Percentiles rank a stretch among this genome's conserved stretches.
These are phyloP conservation scores for Momotus momota DNA, from an alignment of 2,797 vertebrate species.

Conservation along the genomic window DNA sequence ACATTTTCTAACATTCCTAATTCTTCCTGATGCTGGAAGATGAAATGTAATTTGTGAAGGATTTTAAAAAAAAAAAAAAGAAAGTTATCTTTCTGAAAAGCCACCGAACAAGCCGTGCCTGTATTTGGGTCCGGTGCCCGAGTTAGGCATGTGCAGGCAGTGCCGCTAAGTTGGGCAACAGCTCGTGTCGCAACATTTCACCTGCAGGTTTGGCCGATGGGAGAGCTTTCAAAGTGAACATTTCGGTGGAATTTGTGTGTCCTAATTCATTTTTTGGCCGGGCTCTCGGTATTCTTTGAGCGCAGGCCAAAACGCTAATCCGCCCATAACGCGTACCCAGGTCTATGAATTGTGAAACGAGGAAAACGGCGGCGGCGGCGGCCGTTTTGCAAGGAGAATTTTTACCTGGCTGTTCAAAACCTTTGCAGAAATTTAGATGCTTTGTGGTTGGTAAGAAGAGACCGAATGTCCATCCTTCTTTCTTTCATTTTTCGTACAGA, in stretches of 20 bases:
- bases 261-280: conserved; percentile 41
- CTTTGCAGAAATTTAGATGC: neutral
- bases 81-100: neutral
- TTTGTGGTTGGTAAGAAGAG: neutral
- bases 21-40: neutral
- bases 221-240: conserved; percentile 45
- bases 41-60: neutral
- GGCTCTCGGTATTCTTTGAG: conserved; percentile 50
- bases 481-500: neutral
- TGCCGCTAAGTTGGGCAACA: conserved; percentile 42
- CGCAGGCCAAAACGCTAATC: neutral
- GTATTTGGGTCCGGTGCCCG: conserved; percentile 3
- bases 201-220: conserved; percentile 59
- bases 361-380: neutral
- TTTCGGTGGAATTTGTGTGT: conserved; percentile 60
- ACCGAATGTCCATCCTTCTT: neutral
- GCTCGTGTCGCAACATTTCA: conserved; percentile 58
- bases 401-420: neutral
- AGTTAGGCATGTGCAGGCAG: conserved; percentile 56
- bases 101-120: conserved; percentile 37
- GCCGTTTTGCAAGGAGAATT: neutral
- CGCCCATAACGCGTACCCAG: neutral
- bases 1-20: neutral
- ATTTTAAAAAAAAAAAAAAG: neutral
- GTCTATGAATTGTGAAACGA: conserved; percentile 18